Base-by-base conservation (phyloP, 2,113 vertebrate genomes). In the Copsychus sechellarum region DNA sequence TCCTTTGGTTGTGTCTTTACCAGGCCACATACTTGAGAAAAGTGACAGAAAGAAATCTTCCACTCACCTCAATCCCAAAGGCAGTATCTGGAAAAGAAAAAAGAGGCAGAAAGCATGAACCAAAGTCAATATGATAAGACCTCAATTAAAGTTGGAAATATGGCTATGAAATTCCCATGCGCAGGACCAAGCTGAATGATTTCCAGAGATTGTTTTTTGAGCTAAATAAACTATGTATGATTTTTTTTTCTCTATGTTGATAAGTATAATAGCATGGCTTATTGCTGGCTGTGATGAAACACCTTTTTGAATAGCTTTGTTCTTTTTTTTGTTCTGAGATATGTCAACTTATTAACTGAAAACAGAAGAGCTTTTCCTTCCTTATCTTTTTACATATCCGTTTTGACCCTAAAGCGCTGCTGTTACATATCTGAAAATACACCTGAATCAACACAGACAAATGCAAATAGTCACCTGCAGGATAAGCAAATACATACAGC, bases 51-150 rank as follows among this genome's bases (percentile, higher is more conserved):
- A 92, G 23, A 83, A 83, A 60, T 79, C 48, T 78, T 66, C 67
- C 19, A 90, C 96, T 96, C 60, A 97, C 96, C 96, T 96, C 96
- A 88, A 88, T n/a, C 67, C 94, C 96, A 83, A 95, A 83, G 76
- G 69, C 72, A 88, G 88, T 56, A 88, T 93, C 96, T 97, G 79
- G 51, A 86, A 95, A 91, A 91, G 26, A 71, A 90, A 33, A 64
- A 50, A 90, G 26, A 85, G 21, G 50, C 15, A 88, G 31, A 87
- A 93, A 72, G 11, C 11, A 24, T 83, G 47, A 95, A 91, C 61
- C 14, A 58, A 85, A 87, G 42, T 43, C 54, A 66, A n/a, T 14
- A 24, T 20, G 64, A 76, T 54, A 91, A 91, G 87, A 77, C 12
- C 3, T 85, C 47, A 42, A 16, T 61, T 70, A 65, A 79, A 94